Base-by-base conservation (phyloP, 1,140 invertebrate species). In the Drosophila biarmipes region DNA sequence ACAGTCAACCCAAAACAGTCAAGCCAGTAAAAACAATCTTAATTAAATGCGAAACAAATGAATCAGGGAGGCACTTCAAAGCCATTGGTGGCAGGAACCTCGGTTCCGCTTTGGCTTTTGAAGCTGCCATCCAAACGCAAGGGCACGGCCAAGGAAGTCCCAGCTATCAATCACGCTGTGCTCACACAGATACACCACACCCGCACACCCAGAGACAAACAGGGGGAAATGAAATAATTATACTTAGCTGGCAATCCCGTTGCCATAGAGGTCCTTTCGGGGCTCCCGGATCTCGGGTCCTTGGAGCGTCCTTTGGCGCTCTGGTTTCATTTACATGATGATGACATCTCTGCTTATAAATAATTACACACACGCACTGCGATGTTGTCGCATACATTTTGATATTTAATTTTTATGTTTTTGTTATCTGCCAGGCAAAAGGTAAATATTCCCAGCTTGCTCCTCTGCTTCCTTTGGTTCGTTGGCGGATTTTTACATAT, bases 271-370 rank as follows among this genome's bases (percentile, higher is more conserved):
- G 40, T 55, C 48, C 48, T 42, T 19, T 37, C 21, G 27, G 10
- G 29, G 29, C 2, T 17, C 15, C 37, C 37, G 29, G 29, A 2
- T 17, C 15, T n/a, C 37, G 42, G 58, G 15, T 14, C 15, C 67
- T 72, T 52, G 61, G 31, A 21, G 48, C 40, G 59, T 46, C 51
- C 55, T 27, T 14, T 24, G 56, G 61, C 48, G 56, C 43, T 57
- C 63, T 66, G 71, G 62, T 84, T 89, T 89, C 79, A 84, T 84
- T 87, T 87, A 89, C 84, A 77, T 84, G 67, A 89, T 52, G 84
- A 82, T 89, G 78, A 72, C 71, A 73, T 73, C 54, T 59, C 74
- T 59, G 63, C 51, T 71, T 78, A 89, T 84, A 84, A 89, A 89
- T 89, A 89, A 87, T 87, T 89, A 87, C 75, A 79, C 61, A 89